Base-by-base conservation (phyloP, 2,113 vertebrate genomes). In the Percopsis transmontana region DNA sequence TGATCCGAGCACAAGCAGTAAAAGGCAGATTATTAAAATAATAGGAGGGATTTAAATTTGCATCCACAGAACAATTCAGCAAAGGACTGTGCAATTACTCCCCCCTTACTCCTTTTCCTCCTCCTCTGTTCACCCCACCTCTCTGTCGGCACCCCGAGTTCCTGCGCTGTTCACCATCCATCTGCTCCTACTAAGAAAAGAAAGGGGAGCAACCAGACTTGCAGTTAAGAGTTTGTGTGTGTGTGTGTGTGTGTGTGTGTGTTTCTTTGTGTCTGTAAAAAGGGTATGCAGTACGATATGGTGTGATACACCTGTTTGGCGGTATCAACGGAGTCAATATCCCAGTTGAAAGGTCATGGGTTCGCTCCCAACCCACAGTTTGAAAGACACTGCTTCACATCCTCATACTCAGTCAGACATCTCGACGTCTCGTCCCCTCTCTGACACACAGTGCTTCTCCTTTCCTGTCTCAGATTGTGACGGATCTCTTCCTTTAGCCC, bases 1-100 rank as follows among this genome's bases (percentile, higher is more conserved):
- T 96, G 95, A 96, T 95, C 95, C 95, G 93, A 92, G 90, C 85
- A 88, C 86, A 91, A 90, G 91, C 91, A 91, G 90, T 93, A 93
- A 93, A 93, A 93, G 86, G 88, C 87, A 92, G 91, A 94, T 94
- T 92, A 96, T 96, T 96, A 94, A 95, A 95, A 95, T 95, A 96
- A 95, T 94, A 95, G 92, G 88, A 93, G 89, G 92, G 94, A 95
- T 93, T 94, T 93, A 90, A 88, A 91, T 94, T 97, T 96, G 94
- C 92, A 92, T 94, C 93, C 85, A 85, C 89, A 88, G 90, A 92
- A 94, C 92, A 91, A 89, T 90, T 92, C 88, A 86, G 90, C 76
- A 83, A 84, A 88, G 87, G 85, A 87, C 80, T 81, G 79, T 74
- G 82, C 89, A 88, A 89, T 91, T 90, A 91, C 82, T 84, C 84